Evolutionary conservation across 1,140 invertebrate species (phyloP).

Genomic region (Drosophila ohnishii): DNA sequence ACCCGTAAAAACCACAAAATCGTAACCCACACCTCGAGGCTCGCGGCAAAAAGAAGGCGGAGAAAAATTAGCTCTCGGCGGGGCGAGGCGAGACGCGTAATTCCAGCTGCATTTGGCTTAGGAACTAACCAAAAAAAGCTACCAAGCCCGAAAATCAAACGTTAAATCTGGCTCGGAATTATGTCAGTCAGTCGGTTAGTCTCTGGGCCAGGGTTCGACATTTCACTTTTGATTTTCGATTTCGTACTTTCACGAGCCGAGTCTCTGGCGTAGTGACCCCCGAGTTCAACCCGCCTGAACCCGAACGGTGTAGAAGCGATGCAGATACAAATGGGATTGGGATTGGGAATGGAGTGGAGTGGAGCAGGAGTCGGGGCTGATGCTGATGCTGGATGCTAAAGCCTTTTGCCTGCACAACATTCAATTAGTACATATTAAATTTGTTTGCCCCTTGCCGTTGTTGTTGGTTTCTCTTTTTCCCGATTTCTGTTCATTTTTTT

Average conservation of each 20-base stretch:
- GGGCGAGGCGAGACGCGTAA: conserved; percentile 43
- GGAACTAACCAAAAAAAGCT: conserved; percentile 13
- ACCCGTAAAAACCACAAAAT: conserved; percentile 54
- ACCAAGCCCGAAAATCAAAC: background rate
- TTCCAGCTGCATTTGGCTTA: conserved; percentile 47
- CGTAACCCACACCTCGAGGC: conserved; percentile 62
- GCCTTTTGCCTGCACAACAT: conserved; percentile 61
- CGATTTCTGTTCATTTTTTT: conserved; percentile 40
- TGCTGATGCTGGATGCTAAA: conserved; percentile 15
- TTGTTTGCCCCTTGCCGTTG: conserved; percentile 52
- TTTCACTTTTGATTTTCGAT: conserved; percentile 75
- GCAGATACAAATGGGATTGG: conserved; percentile 46
- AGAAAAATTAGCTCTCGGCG: conserved; percentile 29
- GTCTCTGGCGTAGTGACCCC: conserved; percentile 48
- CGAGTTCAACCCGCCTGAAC: conserved; percentile 57
- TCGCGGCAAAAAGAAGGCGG: conserved; percentile 30
- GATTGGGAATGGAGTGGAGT: conserved; percentile 11
- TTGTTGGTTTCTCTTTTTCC: conserved; percentile 21
- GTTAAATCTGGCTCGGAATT: conserved; percentile 24
- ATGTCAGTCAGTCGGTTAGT: conserved; percentile 49
- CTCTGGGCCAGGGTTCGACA: conserved; percentile 43
- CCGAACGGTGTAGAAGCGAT: conserved; percentile 47
- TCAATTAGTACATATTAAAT: conserved; percentile 75
- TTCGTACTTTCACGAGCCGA: conserved; percentile 66
- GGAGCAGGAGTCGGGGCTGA: conserved; percentile 5